These are phyloP conservation scores for Drosophila macrospina DNA, from an alignment of 2,888 invertebrate species.

Conservation along the genomic window DNA sequence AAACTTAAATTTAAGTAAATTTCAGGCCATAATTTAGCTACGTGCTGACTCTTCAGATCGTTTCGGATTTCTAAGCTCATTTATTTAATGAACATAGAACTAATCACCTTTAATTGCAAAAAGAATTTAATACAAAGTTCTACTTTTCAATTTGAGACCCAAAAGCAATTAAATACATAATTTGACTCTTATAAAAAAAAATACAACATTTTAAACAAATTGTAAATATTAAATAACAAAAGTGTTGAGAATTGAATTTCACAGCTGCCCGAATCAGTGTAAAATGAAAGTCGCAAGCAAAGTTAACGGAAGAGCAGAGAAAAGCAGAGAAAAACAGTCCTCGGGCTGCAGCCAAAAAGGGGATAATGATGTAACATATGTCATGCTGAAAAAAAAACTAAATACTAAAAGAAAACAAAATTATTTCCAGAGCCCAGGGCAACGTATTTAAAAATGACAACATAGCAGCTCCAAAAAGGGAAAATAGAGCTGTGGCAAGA, in stretches of 20 bases:
- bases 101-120: neutral
- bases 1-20: constrained; percentile 50
- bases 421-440: constrained; percentile 48
- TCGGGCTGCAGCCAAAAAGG: constrained; percentile 34
- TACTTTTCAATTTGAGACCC: too few relatives aligned
- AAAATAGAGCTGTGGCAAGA: neutral
- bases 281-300: constrained; percentile 15
- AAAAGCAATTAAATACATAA: too few relatives aligned
- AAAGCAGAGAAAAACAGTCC: too few relatives aligned
- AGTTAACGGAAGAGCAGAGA: neutral
- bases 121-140: too few relatives aligned
- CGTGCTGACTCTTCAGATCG: constrained; percentile 4
- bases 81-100: constrained; percentile 15
- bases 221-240: too few relatives aligned
- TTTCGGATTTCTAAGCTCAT: constrained; percentile 2
- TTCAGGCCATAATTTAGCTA: constrained; percentile 34
- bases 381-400: constrained; percentile 28
- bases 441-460: constrained; percentile 56
- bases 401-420: constrained; percentile 31
- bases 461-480: constrained; percentile 4
- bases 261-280: neutral
- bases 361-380: constrained; percentile 60
- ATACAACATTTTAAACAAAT: too few relatives aligned
- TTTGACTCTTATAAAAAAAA: too few relatives aligned
- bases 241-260: neutral